A percentile compares a stretch with the other conserved stretches of the same genome.
phyloP scores from a whole-genome alignment of 2,113 vertebrate species.

The Scopus umbretta region DNA sequence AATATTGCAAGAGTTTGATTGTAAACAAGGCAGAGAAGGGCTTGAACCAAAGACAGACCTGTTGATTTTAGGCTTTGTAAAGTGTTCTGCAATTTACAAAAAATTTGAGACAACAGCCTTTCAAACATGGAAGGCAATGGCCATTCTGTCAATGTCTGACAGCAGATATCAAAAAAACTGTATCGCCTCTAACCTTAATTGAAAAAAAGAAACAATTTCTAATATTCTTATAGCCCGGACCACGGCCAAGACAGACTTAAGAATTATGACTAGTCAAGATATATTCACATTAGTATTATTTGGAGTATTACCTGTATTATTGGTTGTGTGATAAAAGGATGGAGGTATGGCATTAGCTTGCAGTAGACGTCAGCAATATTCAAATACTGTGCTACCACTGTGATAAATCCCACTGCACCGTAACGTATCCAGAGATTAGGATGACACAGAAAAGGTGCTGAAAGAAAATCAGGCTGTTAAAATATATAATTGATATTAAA shows the following conservation, averaged over 20 bases:
- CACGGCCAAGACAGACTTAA: neutral
- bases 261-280: neutral
- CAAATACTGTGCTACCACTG: slow-evolving; percentile 92
- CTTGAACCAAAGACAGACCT: neutral
- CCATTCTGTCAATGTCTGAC: neutral
- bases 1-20: neutral
- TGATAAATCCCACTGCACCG: slow-evolving; percentile 95
- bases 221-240: neutral
- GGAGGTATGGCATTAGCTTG: slow-evolving; percentile 94
- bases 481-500: neutral
- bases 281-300: neutral
- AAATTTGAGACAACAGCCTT: neutral
- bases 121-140: neutral
- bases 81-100: neutral
- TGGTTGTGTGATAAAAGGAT: slow-evolving; percentile 91
- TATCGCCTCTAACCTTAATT: neutral
- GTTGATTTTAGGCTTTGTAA: neutral
- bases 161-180: neutral
- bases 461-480: neutral
- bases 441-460: slow-evolving; percentile 95
- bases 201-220: neutral
- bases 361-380: slow-evolving; percentile 98
- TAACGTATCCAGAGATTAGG: slow-evolving; percentile 98
- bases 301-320: slow-evolving; percentile 88
- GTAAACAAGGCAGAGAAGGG: neutral